Evolutionary conservation across 2,888 invertebrate species (phyloP), one percentile per base, ranked within the genome.

Genomic region (Seladonia tumulorum): DNA sequence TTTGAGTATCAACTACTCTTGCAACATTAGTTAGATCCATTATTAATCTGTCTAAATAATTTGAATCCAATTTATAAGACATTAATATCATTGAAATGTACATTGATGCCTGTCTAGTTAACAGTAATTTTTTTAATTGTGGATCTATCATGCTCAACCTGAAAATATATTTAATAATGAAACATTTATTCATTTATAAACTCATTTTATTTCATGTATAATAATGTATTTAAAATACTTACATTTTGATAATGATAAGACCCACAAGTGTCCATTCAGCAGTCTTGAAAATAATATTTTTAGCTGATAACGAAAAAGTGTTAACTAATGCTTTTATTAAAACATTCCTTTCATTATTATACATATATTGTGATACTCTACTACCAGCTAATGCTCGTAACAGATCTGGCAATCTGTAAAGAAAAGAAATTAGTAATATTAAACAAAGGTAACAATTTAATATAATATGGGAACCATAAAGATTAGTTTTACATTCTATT

Each of bases 281-380:
- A 0, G 97, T 97, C 93, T 97, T 97, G 92, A 97, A 97, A 92
- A 96, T 96, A 53, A 98, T 97, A 93, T 97, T 98, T 89, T 97
- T 96, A 1, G 97, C 96, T 89, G 96, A 96, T 74, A 98, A 95
- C 87, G 96, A 96, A 92, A 97, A 97, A 49, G 97, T 97, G 87
- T 96, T 96, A 0, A 97, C 96, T 76, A 97, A 95, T 74, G 91
- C 90, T 88, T 94, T 94, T 7, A 94, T 86, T 29, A 88, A 79
- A 47, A 89, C 82, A 71, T 82, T 88, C 83, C 85, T 90, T 89
- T 92, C 89, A 74, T 87, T 83, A 29, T 85, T 92, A 73, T 93
- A 92, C n/a, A 81, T 84, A 81, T 85, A 89, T 63, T 90, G 88
- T 66, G 82, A 85, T 39, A 91, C 86, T 82, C 82, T 88, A 68